These are phyloP conservation scores for Noctua pronuba DNA, from an alignment of 2,888 invertebrate species.

Conservation along the genomic window DNA sequence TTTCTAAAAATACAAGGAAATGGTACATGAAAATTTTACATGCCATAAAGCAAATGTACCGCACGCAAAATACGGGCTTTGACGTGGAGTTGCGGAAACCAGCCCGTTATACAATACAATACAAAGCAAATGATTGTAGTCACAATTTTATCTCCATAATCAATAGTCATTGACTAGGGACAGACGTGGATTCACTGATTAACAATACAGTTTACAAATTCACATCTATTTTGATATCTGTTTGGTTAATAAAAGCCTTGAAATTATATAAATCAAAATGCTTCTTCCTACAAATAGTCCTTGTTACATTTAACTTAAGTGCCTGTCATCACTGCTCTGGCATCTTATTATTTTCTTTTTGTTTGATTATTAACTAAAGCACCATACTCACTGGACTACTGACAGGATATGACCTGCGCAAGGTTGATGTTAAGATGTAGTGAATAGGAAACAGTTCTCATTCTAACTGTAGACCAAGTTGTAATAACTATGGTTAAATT, in stretches of 20 bases:
- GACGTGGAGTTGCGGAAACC: too few species aligned
- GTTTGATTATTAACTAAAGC: not conserved
- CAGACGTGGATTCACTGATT: not conserved
- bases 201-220: not conserved
- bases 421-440: not conserved
- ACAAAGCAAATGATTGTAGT: too few species aligned
- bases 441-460: not conserved
- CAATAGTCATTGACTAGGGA: not conserved
- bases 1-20: not conserved
- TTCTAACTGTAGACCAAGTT: not conserved
- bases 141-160: not conserved
- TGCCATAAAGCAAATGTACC: not conserved
- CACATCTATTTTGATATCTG: not conserved
- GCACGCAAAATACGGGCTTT: too few species aligned
- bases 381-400: not conserved
- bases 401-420: too few species aligned
- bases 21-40: not conserved
- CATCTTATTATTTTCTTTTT: not conserved
- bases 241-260: not conserved
- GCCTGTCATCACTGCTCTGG: not conserved
- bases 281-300: not conserved
- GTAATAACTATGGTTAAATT: not conserved
- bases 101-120: too few species aligned
- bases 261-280: not conserved
- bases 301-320: not conserved